Percentiles rank a stretch among this genome's conserved stretches.
These are phyloP conservation scores for Nymphalis c-album DNA, from an alignment of 2,888 invertebrate genomes.

Conservation along the genomic window DNA sequence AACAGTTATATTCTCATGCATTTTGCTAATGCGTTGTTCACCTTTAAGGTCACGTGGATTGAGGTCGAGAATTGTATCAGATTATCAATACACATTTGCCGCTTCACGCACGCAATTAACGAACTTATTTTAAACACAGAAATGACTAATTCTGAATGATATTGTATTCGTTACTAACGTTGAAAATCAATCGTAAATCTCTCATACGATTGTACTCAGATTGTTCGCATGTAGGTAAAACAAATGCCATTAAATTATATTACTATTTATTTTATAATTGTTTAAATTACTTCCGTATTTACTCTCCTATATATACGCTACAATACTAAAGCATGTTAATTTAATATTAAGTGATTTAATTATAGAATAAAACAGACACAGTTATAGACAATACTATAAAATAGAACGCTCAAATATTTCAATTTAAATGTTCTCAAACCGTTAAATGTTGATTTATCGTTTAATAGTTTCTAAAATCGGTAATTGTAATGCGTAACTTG, in stretches of 20 bases:
- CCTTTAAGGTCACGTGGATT: slow-evolving; percentile 40
- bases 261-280: background rate
- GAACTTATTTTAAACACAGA: slow-evolving; percentile 1
- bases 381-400: no score
- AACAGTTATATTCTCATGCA: slow-evolving; percentile 36
- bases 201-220: background rate
- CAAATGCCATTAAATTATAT: background rate
- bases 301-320: no score
- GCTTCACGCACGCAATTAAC: slow-evolving; percentile 14
- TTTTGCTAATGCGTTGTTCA: slow-evolving; percentile 36
- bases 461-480: background rate
- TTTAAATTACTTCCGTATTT: background rate
- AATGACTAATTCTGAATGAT: background rate
- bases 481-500: slow-evolving; percentile 13
- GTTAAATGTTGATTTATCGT: background rate
- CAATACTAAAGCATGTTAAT: no score
- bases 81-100: slow-evolving; percentile 17
- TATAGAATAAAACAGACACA: no score
- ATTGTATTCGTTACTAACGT: background rate
- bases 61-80: slow-evolving; percentile 38
- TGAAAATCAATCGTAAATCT: slow-evolving; percentile 8
- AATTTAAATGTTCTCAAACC: no score
- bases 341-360: no score
- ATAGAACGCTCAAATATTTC: no score
- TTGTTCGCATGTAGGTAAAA: background rate